Conservation (phyloP, 2,113 vertebrate species). For the Pelobates fuscus region DNA sequence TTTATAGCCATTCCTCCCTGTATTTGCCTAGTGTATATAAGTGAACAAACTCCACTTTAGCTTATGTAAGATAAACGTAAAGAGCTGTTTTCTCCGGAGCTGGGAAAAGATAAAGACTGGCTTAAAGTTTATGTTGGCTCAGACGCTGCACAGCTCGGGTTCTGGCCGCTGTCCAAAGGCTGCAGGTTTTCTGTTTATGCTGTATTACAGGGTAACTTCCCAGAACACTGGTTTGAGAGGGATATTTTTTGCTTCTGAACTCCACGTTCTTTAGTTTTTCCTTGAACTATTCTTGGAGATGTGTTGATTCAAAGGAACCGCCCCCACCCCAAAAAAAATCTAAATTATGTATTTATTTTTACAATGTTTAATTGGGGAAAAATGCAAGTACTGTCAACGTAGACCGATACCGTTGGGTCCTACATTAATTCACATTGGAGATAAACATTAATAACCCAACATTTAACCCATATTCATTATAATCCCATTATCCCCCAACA, state of each 20-base stretch:
- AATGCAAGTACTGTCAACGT: no score
- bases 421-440: no score
- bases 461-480: no score
- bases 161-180: conserved; percentile 53
- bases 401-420: no score
- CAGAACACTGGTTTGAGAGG: conserved; percentile 53
- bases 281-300: neutral
- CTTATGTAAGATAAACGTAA: conserved; percentile 7
- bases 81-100: neutral
- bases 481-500: no score
- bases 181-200: conserved; percentile 53
- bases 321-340: no score
- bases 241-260: conserved; percentile 51
- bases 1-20: neutral
- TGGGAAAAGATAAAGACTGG: conserved; percentile 16
- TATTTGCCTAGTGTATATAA: neutral
- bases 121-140: conserved; percentile 55
- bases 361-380: no score
- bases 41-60: neutral
- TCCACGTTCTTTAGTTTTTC: conserved; percentile 47
- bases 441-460: no score
- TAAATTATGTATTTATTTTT: no score
- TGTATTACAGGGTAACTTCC: conserved; percentile 50
- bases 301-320: neutral
- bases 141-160: neutral